These are phyloP conservation scores for Habrosyne pyritoides DNA, from an alignment of 2,888 invertebrate species.

Conservation along the genomic window DNA sequence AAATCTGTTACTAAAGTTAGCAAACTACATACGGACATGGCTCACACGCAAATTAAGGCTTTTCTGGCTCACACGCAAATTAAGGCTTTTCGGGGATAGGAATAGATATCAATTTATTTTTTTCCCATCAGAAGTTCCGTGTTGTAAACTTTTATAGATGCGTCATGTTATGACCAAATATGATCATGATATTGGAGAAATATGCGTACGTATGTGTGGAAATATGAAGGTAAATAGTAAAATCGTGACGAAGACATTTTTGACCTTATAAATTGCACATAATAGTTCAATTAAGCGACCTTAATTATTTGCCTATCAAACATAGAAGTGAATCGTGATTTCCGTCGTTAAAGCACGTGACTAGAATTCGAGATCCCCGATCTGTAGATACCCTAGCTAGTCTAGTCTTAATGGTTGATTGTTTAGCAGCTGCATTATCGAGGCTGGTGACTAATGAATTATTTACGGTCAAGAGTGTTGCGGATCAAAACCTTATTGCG, in stretches of 20 bases:
- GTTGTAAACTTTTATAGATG: too few species aligned
- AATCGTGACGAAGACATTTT: not conserved
- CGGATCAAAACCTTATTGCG: not conserved
- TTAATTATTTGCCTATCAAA: not conserved
- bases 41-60: too few species aligned
- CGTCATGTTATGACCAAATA: too few species aligned
- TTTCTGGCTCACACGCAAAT: too few species aligned
- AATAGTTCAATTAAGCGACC: not conserved
- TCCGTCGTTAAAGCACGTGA: not conserved
- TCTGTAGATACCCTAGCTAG: not conserved
- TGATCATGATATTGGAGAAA: too few species aligned
- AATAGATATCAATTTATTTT: too few species aligned
- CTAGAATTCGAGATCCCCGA: not conserved
- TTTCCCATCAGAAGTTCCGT: too few species aligned
- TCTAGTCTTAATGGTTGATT: not conserved
- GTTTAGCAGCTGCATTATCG: conserved; percentile 1
- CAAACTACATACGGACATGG: too few species aligned
- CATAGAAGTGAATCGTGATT: not conserved
- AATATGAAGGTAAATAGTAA: conserved; percentile 1
- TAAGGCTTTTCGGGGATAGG: too few species aligned
- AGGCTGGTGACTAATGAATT: not conserved
- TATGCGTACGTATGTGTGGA: not conserved
- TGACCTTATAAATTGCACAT: not conserved
- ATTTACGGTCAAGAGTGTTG: not conserved
- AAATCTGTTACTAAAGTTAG: too few species aligned